These are phyloP conservation scores for Macaria liturata DNA, from an alignment of 2,888 invertebrate genomes.

Conservation along the genomic window DNA sequence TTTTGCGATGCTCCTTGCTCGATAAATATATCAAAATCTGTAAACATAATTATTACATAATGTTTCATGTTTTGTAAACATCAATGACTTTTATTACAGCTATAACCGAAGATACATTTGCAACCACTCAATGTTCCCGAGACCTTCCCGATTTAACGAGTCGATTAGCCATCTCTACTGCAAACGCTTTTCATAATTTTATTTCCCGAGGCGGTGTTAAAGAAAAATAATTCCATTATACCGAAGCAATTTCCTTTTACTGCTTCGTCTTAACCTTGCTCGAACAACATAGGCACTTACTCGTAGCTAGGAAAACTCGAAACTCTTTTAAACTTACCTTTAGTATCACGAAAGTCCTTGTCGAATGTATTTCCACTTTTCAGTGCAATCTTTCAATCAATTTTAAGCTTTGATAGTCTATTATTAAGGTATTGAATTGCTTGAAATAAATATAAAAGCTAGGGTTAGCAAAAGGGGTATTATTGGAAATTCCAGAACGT, in stretches of 20 bases:
- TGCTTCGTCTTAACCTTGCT: slow-evolving; percentile 52
- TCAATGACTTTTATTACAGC: too few relatives aligned
- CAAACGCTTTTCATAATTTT: slow-evolving; percentile 42
- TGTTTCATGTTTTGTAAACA: too few relatives aligned
- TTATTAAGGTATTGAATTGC: slow-evolving; percentile 17
- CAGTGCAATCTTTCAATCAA: slow-evolving; percentile 18
- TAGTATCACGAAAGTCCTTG: slow-evolving; percentile 56
- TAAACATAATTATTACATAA: too few relatives aligned
- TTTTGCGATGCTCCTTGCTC: too few relatives aligned
- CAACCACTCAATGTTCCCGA: slow-evolving; percentile 15
- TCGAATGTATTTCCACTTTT: slow-evolving; percentile 25
- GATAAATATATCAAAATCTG: too few relatives aligned
- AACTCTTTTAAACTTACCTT: slow-evolving; percentile 76
- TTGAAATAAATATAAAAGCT: slow-evolving; percentile 14
- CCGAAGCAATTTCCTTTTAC: slow-evolving; percentile 61
- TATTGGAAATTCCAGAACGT: slow-evolving; percentile 80
- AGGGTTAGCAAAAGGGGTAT: slow-evolving; percentile 48
- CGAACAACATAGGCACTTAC: slow-evolving; percentile 43
- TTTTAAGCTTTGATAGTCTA: slow-evolving; percentile 36
- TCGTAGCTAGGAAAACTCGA: slow-evolving; percentile 59
- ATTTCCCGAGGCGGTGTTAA: slow-evolving; percentile 45
- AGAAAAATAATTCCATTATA: slow-evolving; percentile 59
- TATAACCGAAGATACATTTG: background rate
- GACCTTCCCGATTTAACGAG: slow-evolving; percentile 30
- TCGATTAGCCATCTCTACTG: slow-evolving; percentile 36